These are phyloP conservation scores for Ophioderma brevispina DNA, from an alignment of 35 echinoderm and acorn worm genomes.

Conservation along the genomic window DNA sequence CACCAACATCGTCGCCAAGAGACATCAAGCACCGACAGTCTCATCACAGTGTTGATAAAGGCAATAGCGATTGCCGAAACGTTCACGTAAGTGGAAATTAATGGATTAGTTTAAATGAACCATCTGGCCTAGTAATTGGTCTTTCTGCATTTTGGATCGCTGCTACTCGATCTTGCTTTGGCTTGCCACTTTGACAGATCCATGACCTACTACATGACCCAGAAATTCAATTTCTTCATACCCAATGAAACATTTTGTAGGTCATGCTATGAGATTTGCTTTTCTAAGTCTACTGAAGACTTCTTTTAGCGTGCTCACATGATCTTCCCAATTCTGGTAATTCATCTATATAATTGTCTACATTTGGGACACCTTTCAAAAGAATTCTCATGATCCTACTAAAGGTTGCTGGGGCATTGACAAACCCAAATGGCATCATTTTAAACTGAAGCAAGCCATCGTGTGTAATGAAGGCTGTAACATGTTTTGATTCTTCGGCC, in stretches of 20 bases:
- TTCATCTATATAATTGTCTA: conserved; percentile 24
- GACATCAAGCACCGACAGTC: too few relatives aligned
- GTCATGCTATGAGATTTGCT: conserved; percentile 6
- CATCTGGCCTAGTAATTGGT: conserved; percentile 19
- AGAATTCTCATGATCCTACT: conserved; percentile 65
- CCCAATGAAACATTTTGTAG: conserved; percentile 36
- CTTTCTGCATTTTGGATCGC: neutral
- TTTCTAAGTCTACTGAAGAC: conserved; percentile 17
- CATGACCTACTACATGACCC: conserved; percentile 26
- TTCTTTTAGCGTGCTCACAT: neutral
- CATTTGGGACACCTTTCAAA: conserved; percentile 10
- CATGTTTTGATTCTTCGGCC: conserved; percentile 30
- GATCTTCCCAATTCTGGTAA: conserved; percentile 33
- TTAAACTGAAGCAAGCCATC: conserved; percentile 37
- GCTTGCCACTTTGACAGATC: neutral
- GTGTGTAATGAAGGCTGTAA: conserved; percentile 43
- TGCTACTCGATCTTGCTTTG: neutral
- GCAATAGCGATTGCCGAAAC: too few relatives aligned
- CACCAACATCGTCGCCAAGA: too few relatives aligned
- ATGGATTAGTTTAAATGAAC: too few relatives aligned
- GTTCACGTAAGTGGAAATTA: too few relatives aligned
- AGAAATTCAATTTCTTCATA: conserved; percentile 13
- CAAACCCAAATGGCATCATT: conserved; percentile 61
- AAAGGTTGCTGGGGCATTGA: conserved; percentile 49
- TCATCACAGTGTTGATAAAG: too few relatives aligned